Conservation (phyloP, 2,888 invertebrate species). For the Cartodere bifasciata region DNA sequence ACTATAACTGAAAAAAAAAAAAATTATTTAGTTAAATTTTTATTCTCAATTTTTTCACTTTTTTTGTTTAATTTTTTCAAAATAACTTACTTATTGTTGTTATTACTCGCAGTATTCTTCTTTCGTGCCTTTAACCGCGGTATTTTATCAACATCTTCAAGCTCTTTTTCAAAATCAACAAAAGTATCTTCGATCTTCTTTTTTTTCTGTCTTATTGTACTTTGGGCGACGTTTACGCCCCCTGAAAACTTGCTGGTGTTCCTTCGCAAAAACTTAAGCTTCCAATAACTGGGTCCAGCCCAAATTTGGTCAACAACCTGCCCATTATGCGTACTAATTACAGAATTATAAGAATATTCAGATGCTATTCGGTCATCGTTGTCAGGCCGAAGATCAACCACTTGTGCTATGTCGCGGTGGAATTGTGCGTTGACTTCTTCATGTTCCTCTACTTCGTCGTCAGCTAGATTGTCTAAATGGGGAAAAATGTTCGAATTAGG, state of each 20-base stretch:
- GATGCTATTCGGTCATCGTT: slow-evolving; percentile 35
- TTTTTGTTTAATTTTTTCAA: no score
- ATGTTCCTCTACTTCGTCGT: slow-evolving; percentile 29
- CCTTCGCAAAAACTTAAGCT: slow-evolving; percentile 40
- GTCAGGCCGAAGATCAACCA: slow-evolving; percentile 46
- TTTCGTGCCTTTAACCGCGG: no score
- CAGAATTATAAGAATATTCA: slow-evolving; percentile 58
- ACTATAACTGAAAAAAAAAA: slow-evolving; percentile 15
- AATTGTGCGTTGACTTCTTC: slow-evolving; percentile 30
- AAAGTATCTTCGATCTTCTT: slow-evolving; percentile 17
- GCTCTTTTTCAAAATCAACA: slow-evolving; percentile 10
- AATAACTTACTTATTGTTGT: no score
- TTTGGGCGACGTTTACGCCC: slow-evolving; percentile 30
- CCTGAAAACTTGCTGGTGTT: slow-evolving; percentile 21
- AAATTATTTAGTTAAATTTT: slow-evolving; percentile 2
- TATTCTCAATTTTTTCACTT: slow-evolving; percentile 4
- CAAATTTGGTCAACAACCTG: slow-evolving; percentile 38
- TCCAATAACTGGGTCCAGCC: slow-evolving; percentile 81
- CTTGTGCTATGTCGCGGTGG: slow-evolving; percentile 31
- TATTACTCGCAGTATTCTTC: no score
- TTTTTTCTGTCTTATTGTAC: slow-evolving; percentile 16
- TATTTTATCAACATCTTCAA: slow-evolving; percentile 12
- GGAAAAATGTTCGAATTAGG: no score
- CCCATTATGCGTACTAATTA: slow-evolving; percentile 36
- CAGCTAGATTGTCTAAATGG: no score